Evolutionary conservation across 1,140 invertebrate species (phyloP), one percentile per base, ranked within the genome.

Genomic region (Cotesia chilonis): DNA sequence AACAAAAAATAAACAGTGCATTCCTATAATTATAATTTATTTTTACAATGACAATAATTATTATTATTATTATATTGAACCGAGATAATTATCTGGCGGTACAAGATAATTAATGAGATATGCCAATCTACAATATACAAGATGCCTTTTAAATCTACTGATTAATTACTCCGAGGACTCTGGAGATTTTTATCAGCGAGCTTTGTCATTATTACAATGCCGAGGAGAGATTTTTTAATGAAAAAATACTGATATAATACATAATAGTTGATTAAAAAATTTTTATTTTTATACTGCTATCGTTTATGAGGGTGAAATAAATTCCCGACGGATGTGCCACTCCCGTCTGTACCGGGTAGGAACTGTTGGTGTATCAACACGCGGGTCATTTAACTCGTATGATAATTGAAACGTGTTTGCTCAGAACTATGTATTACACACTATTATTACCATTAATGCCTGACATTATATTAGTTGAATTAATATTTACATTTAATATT

Each of bases 401-500:
- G 63, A 74, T 74, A 71, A 74, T 74, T 74, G 73, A 68, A 74
- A 70, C 72, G 72, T 38, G 68, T 66, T 68, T 38, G 64, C 47
- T 57, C 55, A 68, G 71, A 54, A 28, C 64, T 47, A 72, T 47
- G 10, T 7, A 28, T 47, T 47, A 47, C 10, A 47, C 5, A 47
- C 10, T 47, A 9, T 9, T 47, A 47, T 47, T 7, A 7, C 28
- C 28, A 28, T 28, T 28, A 28, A 28, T 28, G 28, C 28, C 28
- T 28, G 28, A 28, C 28, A 7, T 47, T 47, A 47, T 47, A 7
- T 6, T 47, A 47, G 41, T 10, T 47, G 41, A 0, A 41, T 7
- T 41, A 41, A 41, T 41, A 9, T 41, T 41, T 41, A 9, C 38
- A 7, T 41, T 7, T 41, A 41, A 7, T 41, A 47, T 47, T 47